Evolutionary conservation across 2,888 invertebrate species (phyloP).

Genomic region (Abrostola tripartita): DNA sequence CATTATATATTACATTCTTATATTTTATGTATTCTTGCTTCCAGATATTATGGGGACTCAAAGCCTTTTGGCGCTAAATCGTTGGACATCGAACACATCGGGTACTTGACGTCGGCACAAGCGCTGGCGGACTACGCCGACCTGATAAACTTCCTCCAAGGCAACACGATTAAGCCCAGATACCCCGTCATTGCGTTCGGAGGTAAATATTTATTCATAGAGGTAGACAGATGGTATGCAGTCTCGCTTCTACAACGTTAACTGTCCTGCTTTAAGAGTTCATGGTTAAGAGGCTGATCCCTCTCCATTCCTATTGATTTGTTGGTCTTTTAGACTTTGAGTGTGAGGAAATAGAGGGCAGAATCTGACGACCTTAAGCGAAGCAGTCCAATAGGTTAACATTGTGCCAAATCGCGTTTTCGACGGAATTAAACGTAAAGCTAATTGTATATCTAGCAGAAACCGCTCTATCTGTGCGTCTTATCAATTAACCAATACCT

Average conservation of each 20-base stretch:
- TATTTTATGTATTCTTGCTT: conserved; percentile 1
- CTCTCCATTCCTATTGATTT: not conserved
- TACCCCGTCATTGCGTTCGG: conserved; percentile 95
- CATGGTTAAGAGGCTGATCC: too few species aligned
- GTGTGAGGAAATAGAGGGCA: too few species aligned
- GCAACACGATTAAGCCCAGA: conserved; percentile 70
- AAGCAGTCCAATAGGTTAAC: too few species aligned
- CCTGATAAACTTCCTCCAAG: conserved; percentile 91
- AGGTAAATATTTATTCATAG: conserved; percentile 66
- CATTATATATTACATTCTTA: too few species aligned
- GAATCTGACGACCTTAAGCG: too few species aligned
- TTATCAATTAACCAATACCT: too few species aligned
- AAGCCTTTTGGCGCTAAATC: conserved; percentile 96
- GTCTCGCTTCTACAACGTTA: too few species aligned
- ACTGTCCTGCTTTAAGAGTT: too few species aligned
- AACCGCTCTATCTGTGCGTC: too few species aligned
- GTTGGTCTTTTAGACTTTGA: not conserved
- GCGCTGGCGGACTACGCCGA: conserved; percentile 97
- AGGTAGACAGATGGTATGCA: not conserved
- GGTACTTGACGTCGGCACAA: conserved; percentile 96
- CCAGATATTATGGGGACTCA: conserved; percentile 95
- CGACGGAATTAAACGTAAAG: too few species aligned
- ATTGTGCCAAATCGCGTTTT: too few species aligned
- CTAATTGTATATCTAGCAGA: too few species aligned
- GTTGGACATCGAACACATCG: conserved; percentile 90